These are phyloP conservation scores for Sterrhoptilus dennistouni DNA, from an alignment of 2,113 vertebrate species.

Conservation along the genomic window DNA sequence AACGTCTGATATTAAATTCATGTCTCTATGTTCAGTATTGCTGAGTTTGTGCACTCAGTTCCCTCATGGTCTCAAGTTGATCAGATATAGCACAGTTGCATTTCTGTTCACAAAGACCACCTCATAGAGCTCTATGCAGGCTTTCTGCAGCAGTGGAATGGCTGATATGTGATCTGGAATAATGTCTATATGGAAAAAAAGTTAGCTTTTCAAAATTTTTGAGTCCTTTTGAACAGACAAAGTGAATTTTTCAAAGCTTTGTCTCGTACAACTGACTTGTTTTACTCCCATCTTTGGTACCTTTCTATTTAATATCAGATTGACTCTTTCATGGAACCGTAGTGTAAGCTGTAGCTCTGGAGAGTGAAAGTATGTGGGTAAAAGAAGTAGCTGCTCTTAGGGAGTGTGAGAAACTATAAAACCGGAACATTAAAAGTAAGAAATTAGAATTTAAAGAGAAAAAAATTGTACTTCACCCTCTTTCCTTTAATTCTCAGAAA, in stretches of 20 bases:
- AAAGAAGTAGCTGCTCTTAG: not conserved
- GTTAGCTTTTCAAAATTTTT: slow-evolving; percentile 5
- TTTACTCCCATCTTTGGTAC: not conserved
- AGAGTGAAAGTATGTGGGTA: not conserved
- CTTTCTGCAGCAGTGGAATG: not conserved
- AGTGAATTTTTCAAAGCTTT: slow-evolving; percentile 41
- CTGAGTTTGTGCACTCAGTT: slow-evolving; percentile 13
- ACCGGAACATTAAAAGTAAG: not conserved
- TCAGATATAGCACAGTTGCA: slow-evolving; percentile 1
- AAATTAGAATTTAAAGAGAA: not conserved
- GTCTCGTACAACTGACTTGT: not conserved
- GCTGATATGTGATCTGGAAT: not conserved
- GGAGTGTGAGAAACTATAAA: not conserved
- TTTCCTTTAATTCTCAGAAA: not conserved
- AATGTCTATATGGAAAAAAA: not conserved
- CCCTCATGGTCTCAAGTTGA: not conserved
- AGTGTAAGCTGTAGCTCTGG: not conserved
- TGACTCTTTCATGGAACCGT: not conserved
- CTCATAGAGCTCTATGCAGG: not conserved
- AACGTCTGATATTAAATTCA: not conserved
- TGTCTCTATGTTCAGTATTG: not conserved
- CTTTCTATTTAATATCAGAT: not conserved
- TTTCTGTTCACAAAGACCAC: slow-evolving; percentile 23
- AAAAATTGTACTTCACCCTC: not conserved
- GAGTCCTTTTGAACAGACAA: not conserved